Percentiles rank a stretch among this genome's conserved stretches.
Conservation (phyloP, 2,888 invertebrate genomes). For the Tortrix viridana region DNA sequence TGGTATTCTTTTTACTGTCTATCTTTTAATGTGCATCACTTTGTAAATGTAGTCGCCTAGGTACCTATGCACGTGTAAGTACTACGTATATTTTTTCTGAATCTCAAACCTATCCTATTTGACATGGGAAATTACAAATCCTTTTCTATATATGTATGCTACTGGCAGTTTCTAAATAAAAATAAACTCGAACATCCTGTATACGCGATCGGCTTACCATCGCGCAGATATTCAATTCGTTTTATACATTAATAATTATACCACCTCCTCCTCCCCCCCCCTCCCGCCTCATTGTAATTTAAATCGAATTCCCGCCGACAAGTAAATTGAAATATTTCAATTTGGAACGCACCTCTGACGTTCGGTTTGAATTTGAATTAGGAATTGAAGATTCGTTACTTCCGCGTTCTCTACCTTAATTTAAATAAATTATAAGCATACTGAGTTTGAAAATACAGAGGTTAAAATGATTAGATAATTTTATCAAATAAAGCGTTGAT, state of each 20-base stretch:
- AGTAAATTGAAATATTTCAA: conserved; percentile 83
- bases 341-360: conserved; percentile 53
- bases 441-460: too few species aligned
- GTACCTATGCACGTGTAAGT: too few species aligned
- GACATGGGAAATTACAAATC: too few species aligned
- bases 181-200: conserved; percentile 19
- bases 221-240: conserved; percentile 66
- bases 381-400: conserved; percentile 59
- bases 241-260: conserved; percentile 76
- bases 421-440: too few species aligned
- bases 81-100: too few species aligned
- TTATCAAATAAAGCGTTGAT: too few species aligned
- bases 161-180: not conserved
- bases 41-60: too few species aligned
- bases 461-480: too few species aligned
- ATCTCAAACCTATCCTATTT: too few species aligned
- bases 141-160: too few species aligned
- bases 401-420: not conserved
- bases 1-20: too few species aligned
- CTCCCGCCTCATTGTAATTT: conserved; percentile 77
- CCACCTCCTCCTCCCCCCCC: conserved; percentile 42
- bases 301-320: conserved; percentile 81
- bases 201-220: conserved; percentile 44
- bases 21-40: too few species aligned
- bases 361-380: conserved; percentile 51